Conservation (phyloP, 2,113 vertebrate genomes). For the Gallinago jamesoni region DNA sequence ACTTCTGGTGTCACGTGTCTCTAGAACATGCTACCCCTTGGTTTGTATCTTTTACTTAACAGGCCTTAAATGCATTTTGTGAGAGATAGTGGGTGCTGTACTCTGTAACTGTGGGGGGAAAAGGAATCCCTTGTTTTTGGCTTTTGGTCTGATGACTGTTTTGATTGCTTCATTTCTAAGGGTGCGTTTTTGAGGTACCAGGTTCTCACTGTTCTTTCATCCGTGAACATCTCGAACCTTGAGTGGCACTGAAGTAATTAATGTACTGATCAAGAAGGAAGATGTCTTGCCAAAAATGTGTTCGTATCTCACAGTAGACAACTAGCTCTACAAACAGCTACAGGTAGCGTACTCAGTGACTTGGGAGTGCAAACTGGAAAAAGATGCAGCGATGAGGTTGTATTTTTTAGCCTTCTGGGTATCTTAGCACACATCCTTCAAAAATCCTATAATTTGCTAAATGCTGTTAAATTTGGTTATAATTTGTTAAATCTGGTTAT, state of each 20-base stretch:
- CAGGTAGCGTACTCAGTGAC: not conserved
- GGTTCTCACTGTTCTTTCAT: not conserved
- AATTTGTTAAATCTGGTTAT: not conserved
- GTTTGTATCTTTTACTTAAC: not conserved
- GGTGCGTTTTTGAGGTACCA: not conserved
- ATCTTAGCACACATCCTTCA: not conserved
- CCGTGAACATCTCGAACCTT: not conserved
- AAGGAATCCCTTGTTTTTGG: not conserved
- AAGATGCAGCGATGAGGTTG: not conserved
- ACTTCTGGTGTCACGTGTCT: not conserved
- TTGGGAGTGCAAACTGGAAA: not conserved
- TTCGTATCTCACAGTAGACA: not conserved
- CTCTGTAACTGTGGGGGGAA: not conserved
- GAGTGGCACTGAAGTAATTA: not conserved
- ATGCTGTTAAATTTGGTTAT: too few species aligned
- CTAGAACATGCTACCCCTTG: not conserved
- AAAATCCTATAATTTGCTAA: not conserved
- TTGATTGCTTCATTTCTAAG: not conserved
- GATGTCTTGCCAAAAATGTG: not conserved
- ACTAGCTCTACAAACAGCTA: conserved; percentile 1
- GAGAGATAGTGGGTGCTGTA: not conserved
- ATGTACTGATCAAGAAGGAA: not conserved
- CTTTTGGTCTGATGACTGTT: not conserved
- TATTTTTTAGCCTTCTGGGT: not conserved
- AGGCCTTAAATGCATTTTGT: not conserved